Evolutionary conservation across 2,797 vertebrate genomes (phyloP), one percentile per base, ranked within the genome.

Genomic region (Anguilla megastoma): DNA sequence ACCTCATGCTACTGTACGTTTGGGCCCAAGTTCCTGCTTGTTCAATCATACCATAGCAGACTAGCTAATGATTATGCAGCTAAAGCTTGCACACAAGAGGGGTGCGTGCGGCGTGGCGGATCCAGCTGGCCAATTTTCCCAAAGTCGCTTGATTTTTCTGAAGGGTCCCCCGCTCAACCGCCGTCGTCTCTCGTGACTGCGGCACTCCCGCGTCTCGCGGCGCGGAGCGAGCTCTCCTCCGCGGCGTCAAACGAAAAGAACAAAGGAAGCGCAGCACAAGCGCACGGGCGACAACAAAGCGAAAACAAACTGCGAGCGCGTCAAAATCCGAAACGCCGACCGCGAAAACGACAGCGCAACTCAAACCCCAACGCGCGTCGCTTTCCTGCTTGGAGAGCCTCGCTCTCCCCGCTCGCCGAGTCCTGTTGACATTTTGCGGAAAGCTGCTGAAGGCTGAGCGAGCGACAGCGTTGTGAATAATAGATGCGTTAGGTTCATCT

Each of bases 341-440:
- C 5, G 30, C 76, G 50, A 50, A 80, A 80, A 48, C 24, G 36
- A 80, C 45, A n/a, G 45, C 2, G 18, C 24, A 80, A 50, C 76
- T n/a, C n/a, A n/a, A 80, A 36, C 10, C 18, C 41, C 1, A 50
- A n/a, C 74, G 5, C 9, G 76, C 48, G 48, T 80, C n/a, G 24
- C 24, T n/a, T 48, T 45, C 76, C 41, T n/a, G 76, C 41, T 48
- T 50, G 12, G 45, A 41, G 36, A 36, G 36, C 2, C 36, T 36
- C 36, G 36, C 36, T 1, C 36, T 36, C 74, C 2, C 30, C 45
- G 74, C 21, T 45, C 18, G 18, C 74, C 7, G 74, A 80, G 45
- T 48, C n/a, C 2, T n/a, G 76, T 80, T 80, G 76, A 48, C 76
- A 80, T 80, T 76, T 66, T 48, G 76, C n/a, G 76, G 41, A 80